A percentile compares a stretch with the other conserved stretches of the same genome.
Evolutionary conservation across 2,113 vertebrate species (phyloP).

Genomic region (Paratilapia polleni): DNA sequence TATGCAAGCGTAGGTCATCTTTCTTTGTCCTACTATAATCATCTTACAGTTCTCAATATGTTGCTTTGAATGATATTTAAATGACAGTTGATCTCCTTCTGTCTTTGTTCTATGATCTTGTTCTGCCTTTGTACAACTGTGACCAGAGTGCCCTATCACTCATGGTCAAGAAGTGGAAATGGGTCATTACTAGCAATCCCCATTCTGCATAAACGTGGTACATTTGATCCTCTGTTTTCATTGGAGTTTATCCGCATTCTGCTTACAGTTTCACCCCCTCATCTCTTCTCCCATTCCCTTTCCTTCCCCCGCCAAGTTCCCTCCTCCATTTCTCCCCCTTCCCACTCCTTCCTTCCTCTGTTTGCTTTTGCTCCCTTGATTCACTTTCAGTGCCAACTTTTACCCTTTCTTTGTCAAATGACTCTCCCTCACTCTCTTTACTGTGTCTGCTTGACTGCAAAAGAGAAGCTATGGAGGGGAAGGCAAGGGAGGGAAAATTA

Average conservation of each 20-base stretch:
- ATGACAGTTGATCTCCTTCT: background rate
- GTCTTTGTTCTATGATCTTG: constrained; percentile 1
- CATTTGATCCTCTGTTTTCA: constrained; percentile 74
- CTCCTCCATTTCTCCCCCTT: constrained; percentile 64
- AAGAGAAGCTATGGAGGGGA: constrained; percentile 28
- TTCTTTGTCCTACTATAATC: background rate
- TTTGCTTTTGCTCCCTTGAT: constrained; percentile 79
- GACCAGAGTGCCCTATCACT: constrained; percentile 30
- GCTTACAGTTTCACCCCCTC: constrained; percentile 46
- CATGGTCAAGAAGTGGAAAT: constrained; percentile 47
- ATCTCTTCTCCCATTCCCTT: constrained; percentile 44
- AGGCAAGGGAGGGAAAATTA: background rate
- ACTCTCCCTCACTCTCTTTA: constrained; percentile 54
- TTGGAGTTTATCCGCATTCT: constrained; percentile 52
- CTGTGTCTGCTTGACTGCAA: constrained; percentile 53
- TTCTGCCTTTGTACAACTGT: background rate
- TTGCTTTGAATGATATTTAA: constrained; percentile 2
- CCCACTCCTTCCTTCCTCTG: constrained; percentile 79
- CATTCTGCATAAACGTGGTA: constrained; percentile 55
- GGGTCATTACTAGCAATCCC: constrained; percentile 36
- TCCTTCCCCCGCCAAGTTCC: constrained; percentile 60
- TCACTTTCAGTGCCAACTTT: constrained; percentile 72
- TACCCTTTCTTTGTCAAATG: constrained; percentile 67
- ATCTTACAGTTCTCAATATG: background rate
- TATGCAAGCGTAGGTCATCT: background rate